Percentiles rank a stretch among this genome's conserved stretches.
These are phyloP conservation scores for Oreotragus oreotragus DNA, from an alignment of 2,113 vertebrate genomes.

Conservation along the genomic window DNA sequence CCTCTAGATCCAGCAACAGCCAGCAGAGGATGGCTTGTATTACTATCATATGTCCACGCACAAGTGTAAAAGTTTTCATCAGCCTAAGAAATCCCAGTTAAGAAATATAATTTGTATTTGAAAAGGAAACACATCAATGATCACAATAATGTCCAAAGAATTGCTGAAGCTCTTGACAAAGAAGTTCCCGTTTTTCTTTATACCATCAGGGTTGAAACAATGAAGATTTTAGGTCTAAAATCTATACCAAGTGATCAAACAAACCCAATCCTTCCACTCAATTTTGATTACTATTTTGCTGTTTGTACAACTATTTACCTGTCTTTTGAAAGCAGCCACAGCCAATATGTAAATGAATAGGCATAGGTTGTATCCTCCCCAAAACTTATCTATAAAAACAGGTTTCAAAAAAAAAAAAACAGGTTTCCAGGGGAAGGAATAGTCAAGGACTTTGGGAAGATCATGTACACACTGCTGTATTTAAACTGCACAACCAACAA, in stretches of 20 bases:
- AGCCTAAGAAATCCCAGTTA: conserved; percentile 84
- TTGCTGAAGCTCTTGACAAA: background rate
- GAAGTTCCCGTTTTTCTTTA: background rate
- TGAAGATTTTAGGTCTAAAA: background rate
- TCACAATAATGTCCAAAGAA: background rate
- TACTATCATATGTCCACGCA: conserved; percentile 98
- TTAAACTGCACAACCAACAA: background rate
- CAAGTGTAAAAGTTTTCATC: conserved; percentile 99
- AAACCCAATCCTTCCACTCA: background rate
- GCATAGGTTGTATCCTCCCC: background rate
- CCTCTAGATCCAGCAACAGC: conserved; percentile 97
- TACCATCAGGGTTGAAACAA: background rate
- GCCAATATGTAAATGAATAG: background rate
- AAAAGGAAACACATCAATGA: background rate
- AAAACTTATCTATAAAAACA: background rate
- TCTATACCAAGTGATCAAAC: background rate
- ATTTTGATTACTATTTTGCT: background rate
- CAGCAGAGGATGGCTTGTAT: conserved; percentile 95
- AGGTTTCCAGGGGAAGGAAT: background rate
- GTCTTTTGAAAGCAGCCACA: background rate
- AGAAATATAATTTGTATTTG: conserved; percentile 69
- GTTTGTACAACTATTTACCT: background rate
- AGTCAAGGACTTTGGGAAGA: background rate
- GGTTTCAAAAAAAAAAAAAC: background rate
- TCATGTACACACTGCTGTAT: background rate